Evolutionary conservation across 2,888 invertebrate species (phyloP).

Genomic region (Oligia strigilis): DNA sequence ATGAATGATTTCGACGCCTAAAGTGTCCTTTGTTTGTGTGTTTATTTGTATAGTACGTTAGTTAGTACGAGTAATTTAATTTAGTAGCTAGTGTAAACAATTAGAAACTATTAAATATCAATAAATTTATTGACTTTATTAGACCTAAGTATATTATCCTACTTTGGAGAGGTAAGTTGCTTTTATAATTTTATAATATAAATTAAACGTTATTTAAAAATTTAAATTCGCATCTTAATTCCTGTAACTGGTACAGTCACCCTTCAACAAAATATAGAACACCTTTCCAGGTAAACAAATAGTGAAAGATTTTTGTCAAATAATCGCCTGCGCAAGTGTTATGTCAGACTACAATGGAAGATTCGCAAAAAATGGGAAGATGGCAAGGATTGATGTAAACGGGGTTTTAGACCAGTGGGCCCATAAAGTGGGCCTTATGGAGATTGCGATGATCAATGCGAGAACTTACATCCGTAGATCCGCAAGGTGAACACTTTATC

Average conservation of each 20-base stretch:
- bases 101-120: too few species aligned
- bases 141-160: not conserved
- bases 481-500: conserved; percentile 74
- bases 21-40: too few species aligned
- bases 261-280: conserved; percentile 73
- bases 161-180: not conserved
- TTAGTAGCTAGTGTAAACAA: too few species aligned
- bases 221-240: not conserved
- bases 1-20: too few species aligned
- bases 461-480: conserved; percentile 74
- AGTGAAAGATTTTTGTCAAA: conserved; percentile 83
- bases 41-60: too few species aligned
- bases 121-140: not conserved
- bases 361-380: conserved; percentile 68
- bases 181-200: too few species aligned
- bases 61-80: too few species aligned
- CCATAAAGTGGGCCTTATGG: conserved; percentile 57
- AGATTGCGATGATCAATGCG: conserved; percentile 74
- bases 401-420: conserved; percentile 65
- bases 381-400: conserved; percentile 79
- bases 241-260: conserved; percentile 62
- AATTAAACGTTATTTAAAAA: not conserved
- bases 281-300: conserved; percentile 82
- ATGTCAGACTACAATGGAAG: conserved; percentile 72
- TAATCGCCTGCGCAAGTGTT: conserved; percentile 85